These are phyloP conservation scores for Matsumyia berberina DNA, from an alignment of 2,888 invertebrate genomes.

Conservation along the genomic window DNA sequence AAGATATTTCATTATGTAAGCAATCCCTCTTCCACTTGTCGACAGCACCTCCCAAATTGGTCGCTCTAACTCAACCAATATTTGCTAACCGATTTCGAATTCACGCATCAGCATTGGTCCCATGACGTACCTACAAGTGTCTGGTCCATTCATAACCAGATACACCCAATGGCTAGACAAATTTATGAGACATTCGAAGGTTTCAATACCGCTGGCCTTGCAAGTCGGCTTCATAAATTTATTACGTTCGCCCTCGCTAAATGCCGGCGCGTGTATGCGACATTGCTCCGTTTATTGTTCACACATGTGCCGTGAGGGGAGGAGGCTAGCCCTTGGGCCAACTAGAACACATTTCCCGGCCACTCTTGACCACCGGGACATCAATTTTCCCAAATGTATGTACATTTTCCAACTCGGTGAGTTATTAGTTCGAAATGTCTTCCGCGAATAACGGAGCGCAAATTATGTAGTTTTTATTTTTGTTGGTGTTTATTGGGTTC, in stretches of 20 bases:
- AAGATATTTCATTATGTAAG: too few relatives aligned
- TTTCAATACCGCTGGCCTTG: too few relatives aligned
- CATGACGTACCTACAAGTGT: not conserved
- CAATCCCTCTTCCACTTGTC: too few relatives aligned
- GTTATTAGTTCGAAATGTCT: constrained; percentile 4
- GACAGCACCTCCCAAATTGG: not conserved
- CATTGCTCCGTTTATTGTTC: constrained; percentile 1
- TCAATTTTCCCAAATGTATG: constrained; percentile 1
- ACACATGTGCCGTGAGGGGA: not conserved
- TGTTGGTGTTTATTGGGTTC: too few relatives aligned
- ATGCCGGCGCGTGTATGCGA: not conserved
- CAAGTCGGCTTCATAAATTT: too few relatives aligned
- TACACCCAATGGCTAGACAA: too few relatives aligned
- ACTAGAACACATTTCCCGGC: not conserved
- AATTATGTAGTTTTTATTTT: constrained; percentile 61
- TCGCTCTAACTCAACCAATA: constrained; percentile 25
- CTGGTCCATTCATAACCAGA: not conserved
- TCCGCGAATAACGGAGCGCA: constrained; percentile 29
- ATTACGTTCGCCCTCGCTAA: too few relatives aligned
- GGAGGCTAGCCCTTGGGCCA: constrained; percentile 4
- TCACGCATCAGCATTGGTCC: not conserved
- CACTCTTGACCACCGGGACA: not conserved
- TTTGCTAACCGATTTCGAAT: constrained; percentile 23
- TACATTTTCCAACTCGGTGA: constrained; percentile 1
- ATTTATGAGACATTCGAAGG: too few relatives aligned